Conservation (phyloP, 2,888 invertebrate species). For the Dione vanillae region DNA sequence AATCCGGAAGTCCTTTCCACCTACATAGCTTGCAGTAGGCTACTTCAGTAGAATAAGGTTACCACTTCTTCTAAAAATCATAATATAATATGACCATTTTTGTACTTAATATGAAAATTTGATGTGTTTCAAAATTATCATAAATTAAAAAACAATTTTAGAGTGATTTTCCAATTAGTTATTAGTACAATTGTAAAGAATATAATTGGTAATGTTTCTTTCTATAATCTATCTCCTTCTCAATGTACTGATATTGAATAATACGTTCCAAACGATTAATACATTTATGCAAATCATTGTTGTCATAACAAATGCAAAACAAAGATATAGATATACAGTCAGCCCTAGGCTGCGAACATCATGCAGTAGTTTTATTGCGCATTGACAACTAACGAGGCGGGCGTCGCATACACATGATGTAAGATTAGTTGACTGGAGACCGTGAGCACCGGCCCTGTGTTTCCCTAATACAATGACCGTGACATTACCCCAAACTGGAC, state of each 20-base stretch:
- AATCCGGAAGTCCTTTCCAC: background rate
- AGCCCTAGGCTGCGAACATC: conserved; percentile 24
- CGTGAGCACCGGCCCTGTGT: conserved; percentile 48
- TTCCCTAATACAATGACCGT: conserved; percentile 38
- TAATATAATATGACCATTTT: too few relatives aligned
- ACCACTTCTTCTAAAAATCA: too few relatives aligned
- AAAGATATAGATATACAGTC: conserved; percentile 13
- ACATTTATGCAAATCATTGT: background rate
- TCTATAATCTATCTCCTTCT: background rate
- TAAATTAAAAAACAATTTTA: too few relatives aligned
- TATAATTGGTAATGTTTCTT: too few relatives aligned
- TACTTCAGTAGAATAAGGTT: too few relatives aligned
- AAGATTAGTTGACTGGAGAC: conserved; percentile 58
- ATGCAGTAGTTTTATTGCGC: conserved; percentile 61
- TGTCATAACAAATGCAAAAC: background rate
- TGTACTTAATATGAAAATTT: too few relatives aligned
- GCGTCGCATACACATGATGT: conserved; percentile 72
- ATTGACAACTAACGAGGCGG: conserved; percentile 61
- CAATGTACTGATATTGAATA: background rate
- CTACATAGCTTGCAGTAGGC: background rate
- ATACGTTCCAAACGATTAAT: background rate
- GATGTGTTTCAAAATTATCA: too few relatives aligned
- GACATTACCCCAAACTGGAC: conserved; percentile 41
- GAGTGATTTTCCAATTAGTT: too few relatives aligned
- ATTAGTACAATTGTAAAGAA: too few relatives aligned